phyloP scores from a whole-genome alignment of 2,888 invertebrate species.

The Plagodis pulveraria region DNA sequence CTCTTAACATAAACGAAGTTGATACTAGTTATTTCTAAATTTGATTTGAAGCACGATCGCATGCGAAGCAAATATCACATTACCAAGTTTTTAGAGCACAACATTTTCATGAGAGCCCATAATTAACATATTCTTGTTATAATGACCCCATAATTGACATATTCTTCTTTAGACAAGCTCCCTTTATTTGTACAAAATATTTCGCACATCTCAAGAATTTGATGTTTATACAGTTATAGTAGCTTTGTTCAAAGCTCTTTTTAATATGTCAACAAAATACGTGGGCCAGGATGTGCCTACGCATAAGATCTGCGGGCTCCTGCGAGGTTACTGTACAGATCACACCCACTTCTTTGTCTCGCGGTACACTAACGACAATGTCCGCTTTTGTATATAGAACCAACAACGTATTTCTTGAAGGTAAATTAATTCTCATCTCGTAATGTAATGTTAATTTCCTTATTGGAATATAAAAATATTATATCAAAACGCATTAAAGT shows the following conservation, averaged over 20 bases:
- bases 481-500: too few relatives aligned
- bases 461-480: too few relatives aligned
- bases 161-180: neutral
- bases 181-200: slow-evolving; percentile 20
- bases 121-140: too few relatives aligned
- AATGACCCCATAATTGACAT: too few relatives aligned
- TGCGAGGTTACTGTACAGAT: slow-evolving; percentile 23
- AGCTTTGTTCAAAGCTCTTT: slow-evolving; percentile 21
- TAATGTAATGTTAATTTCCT: too few relatives aligned
- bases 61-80: too few relatives aligned
- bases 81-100: too few relatives aligned
- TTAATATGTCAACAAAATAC: slow-evolving; percentile 32
- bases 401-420: neutral
- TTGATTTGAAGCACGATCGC: too few relatives aligned
- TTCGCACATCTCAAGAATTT: slow-evolving; percentile 24
- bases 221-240: slow-evolving; percentile 11
- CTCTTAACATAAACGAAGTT: too few relatives aligned
- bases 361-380: slow-evolving; percentile 37
- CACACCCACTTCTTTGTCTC: slow-evolving; percentile 35
- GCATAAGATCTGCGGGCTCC: slow-evolving; percentile 29
- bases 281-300: slow-evolving; percentile 36
- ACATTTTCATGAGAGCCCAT: too few relatives aligned
- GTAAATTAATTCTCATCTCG: too few relatives aligned
- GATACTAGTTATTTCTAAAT: too few relatives aligned
- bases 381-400: slow-evolving; percentile 20